Evolutionary conservation across 2,113 vertebrate species (phyloP), one percentile per base, ranked within the genome.

Genomic region (Lipophrys pholis): DNA sequence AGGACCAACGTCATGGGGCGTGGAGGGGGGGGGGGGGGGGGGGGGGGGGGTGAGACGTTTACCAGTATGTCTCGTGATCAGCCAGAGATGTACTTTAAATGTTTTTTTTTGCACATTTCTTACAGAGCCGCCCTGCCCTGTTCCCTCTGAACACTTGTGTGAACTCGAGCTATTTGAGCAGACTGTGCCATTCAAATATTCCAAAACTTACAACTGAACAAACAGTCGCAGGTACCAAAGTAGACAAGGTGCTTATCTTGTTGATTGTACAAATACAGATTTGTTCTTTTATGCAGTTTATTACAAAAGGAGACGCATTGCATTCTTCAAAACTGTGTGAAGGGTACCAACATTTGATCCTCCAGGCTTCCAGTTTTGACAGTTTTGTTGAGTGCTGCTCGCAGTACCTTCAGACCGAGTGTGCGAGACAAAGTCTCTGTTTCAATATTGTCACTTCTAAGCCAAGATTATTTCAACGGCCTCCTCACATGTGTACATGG

Each of bases 361-460:
- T 66, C n/a, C 59, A 15, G 66, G 78, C 82, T 45, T 70, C 72
- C 41, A 50, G 42, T 69, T 62, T 55, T 73, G 75, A 74, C 71
- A 55, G 72, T 62, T 77, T 69, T 38, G 73, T 66, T 67, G 81
- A 81, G 87, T 79, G 15, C 17, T 54, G 64, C 80, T 77, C 69
- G n/a, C 50, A 69, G 57, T 52, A 72, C 75, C 76, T 74, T 54
- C 77, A 83, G 49, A 80, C 62, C 52, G 68, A 78, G 49, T 84
- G 69, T 61, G 69, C 61, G 55, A 74, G 46, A 61, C 52, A 67
- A 12, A 61, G 43, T 81, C 64, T 73, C 57, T 56, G 43, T 75
- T 83, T 85, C 57, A 62, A 57, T 41, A 71, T 75, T 80, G 87
- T 89, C 81, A 87, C 88, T 86, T 91, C 79, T 79, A 76, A 83